These are phyloP conservation scores for Temnothorax unifasciatus DNA, from an alignment of 2,888 invertebrate species.

Conservation along the genomic window DNA sequence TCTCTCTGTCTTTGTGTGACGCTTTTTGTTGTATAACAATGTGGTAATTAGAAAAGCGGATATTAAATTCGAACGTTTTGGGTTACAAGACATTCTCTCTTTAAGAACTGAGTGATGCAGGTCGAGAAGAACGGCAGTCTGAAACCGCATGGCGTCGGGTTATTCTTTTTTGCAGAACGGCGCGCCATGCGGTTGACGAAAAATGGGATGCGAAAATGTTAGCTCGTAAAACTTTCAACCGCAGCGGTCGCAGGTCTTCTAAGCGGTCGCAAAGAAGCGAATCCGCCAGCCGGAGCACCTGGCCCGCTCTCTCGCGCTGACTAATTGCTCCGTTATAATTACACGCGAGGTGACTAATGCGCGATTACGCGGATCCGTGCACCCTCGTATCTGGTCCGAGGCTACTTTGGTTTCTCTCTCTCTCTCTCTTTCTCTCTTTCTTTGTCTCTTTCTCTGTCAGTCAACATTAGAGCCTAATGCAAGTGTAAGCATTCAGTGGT, in stretches of 20 bases:
- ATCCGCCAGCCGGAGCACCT: not conserved
- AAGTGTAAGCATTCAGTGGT: constrained; percentile 7
- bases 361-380: constrained; percentile 36
- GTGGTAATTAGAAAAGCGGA: not conserved
- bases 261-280: constrained; percentile 2
- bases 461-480: constrained; percentile 36
- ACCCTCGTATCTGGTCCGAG: constrained; percentile 9
- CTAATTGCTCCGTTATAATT: constrained; percentile 54
- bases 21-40: not conserved
- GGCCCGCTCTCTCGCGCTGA: constrained; percentile 16
- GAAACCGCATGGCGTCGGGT: not conserved
- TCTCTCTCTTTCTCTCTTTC: not conserved
- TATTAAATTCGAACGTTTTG: constrained; percentile 5
- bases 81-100: not conserved
- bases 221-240: constrained; percentile 48
- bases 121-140: not conserved
- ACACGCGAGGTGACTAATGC: constrained; percentile 38
- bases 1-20: not conserved
- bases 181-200: constrained; percentile 18
- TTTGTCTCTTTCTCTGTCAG: not conserved
- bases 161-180: not conserved
- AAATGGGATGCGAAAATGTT: constrained; percentile 48
- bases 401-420: not conserved
- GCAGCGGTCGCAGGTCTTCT: constrained; percentile 19
- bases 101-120: not conserved